These are phyloP conservation scores for Paralvinella palmiformis DNA, from an alignment of 1,140 invertebrate genomes.

Conservation along the genomic window DNA sequence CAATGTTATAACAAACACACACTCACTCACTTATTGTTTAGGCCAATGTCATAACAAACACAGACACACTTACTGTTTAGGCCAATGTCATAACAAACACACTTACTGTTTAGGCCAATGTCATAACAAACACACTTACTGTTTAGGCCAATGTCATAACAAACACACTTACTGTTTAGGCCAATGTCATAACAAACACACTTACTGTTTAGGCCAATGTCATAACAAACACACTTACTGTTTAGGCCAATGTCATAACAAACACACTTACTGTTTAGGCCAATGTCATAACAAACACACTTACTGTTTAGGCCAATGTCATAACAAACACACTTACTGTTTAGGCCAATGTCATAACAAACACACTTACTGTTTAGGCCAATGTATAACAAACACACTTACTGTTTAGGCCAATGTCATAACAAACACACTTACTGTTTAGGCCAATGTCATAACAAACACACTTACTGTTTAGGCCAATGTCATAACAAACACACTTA, in stretches of 20 bases:
- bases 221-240: too few species aligned
- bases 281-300: too few species aligned
- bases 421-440: too few species aligned
- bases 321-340: conserved; percentile 57
- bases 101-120: neutral
- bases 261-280: conserved; percentile 70
- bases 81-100: conserved; percentile 94
- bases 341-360: conserved; percentile 94
- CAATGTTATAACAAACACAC: neutral
- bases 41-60: conserved; percentile 74
- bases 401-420: conserved; percentile 94
- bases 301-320: neutral
- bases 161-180: too few species aligned
- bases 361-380: neutral
- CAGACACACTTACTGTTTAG: conserved; percentile 66
- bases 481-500: too few species aligned
- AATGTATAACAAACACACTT: conserved; percentile 22
- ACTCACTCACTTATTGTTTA: conserved; percentile 72
- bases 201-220: conserved; percentile 86
- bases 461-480: conserved; percentile 80
- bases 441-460: neutral
- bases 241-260: neutral
- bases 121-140: conserved; percentile 51
- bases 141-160: conserved; percentile 94
- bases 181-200: conserved; percentile 2